Evolutionary conservation across 1,140 invertebrate genomes (phyloP).

Genomic region (Goniozus legneri): DNA sequence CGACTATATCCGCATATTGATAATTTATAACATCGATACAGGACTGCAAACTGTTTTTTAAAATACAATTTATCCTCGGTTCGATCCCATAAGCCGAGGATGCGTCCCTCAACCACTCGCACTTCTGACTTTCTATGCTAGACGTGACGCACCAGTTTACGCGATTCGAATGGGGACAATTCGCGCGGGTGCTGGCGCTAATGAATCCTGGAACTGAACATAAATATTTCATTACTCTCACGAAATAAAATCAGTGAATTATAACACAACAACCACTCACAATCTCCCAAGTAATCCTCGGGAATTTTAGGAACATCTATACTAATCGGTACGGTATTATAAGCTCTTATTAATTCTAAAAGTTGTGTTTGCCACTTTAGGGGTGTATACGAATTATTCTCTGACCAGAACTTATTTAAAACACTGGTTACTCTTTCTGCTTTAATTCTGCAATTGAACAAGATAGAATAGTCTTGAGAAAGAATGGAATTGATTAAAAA

Average conservation of each 20-base stretch:
- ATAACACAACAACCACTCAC: no score
- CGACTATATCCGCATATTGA: constrained; percentile 63
- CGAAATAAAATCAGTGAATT: no score
- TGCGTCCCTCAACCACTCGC: constrained; percentile 69
- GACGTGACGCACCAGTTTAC: constrained; percentile 55
- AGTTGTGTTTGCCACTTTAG: constrained; percentile 59
- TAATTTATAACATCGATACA: constrained; percentile 66
- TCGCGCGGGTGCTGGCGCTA: constrained; percentile 61
- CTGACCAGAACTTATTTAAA: no score
- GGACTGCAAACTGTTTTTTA: constrained; percentile 49
- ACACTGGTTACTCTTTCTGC: no score
- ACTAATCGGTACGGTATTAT: constrained; percentile 13
- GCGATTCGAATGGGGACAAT: constrained; percentile 63
- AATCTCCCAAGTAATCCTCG: constrained; percentile 23
- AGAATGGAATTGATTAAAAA: no score
- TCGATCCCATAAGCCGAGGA: constrained; percentile 67
- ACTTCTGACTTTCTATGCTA: constrained; percentile 67
- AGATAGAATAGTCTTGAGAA: no score
- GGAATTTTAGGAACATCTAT: constrained; percentile 16
- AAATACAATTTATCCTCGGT: constrained; percentile 68
- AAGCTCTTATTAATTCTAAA: constrained; percentile 55
- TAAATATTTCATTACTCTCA: no score
- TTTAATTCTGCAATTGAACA: no score
- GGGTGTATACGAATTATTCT: no score
- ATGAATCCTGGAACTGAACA: constrained; percentile 61